Base-by-base conservation (phyloP, 1,140 invertebrate genomes). In the Bombus waltoni region DNA sequence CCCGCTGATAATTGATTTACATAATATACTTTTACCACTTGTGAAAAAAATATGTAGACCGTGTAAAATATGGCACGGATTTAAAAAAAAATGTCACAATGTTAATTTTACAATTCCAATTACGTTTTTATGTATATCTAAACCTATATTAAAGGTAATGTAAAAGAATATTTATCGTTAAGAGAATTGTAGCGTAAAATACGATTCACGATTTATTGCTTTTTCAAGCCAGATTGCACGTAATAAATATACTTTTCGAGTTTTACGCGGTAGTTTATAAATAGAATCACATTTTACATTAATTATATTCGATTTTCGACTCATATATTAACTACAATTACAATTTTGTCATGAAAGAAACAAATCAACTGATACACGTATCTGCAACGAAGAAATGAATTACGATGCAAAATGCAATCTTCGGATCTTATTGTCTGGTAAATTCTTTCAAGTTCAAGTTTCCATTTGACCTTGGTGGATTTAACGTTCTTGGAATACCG, bases 1-100 rank as follows among this genome's bases (percentile, higher is more conserved):
- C 40, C 28, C 70, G 82, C 75, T 87, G 83, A 81, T 88, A 87
- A 86, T 89, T 88, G 76, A 91, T 93, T 92, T 91, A 91, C 92
- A 93, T 91, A 92, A 93, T 89, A 73, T 62, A 85, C 32, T 66
- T 73, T 73, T 85, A 57, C 44, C 18, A 72, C 9, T 15, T 47
- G 11, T 11, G 10, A 74, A 44, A 53, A 53, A 85, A 73, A 81
- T 5, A 57, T 22, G 5, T n/a, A 38, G 32, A 35, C 10, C 13
- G 22, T 40, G 35, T 11, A 9, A 53, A 75, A 68, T 38, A 28
- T 22, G 5, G 22, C 6, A 53, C 18, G 47, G 18, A 0, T 2
- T 18, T 3, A 59, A 28, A 25, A 47, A 40, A n/a, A 59, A 22
- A 8, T 8, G 11, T 44, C n/a, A 10, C 35, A 8, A 28, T 10